These are phyloP conservation scores for Proteles cristata DNA, from an alignment of 2,113 vertebrate genomes.

Conservation along the genomic window DNA sequence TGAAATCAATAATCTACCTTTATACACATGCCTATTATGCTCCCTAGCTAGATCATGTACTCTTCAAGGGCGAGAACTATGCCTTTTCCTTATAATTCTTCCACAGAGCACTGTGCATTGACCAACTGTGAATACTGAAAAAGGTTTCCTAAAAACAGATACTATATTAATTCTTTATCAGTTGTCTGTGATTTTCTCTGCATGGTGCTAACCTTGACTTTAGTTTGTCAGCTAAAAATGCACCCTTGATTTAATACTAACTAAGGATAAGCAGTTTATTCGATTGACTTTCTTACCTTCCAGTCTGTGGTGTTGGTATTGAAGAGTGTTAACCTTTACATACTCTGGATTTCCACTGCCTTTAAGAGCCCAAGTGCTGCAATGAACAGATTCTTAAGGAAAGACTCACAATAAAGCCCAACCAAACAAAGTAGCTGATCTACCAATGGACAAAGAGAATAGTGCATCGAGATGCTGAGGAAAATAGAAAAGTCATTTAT, in stretches of 20 bases:
- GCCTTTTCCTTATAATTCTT: neutral
- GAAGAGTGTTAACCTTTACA: neutral
- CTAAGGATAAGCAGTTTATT: neutral
- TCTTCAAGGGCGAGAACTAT: neutral
- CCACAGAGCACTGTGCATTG: neutral
- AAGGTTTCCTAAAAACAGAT: neutral
- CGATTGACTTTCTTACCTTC: slow-evolving; percentile 14
- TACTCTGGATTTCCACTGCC: neutral
- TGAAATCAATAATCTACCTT: neutral
- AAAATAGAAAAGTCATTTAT: neutral
- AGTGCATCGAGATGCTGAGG: neutral
- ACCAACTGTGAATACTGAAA: neutral
- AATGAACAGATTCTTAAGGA: slow-evolving; percentile 1
- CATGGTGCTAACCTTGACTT: neutral
- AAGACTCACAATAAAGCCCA: slow-evolving; percentile 1
- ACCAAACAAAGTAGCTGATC: neutral
- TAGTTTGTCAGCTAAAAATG: slow-evolving; percentile 26
- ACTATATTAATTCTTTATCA: neutral
- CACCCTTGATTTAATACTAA: slow-evolving; percentile 5
- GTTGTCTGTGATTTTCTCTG: neutral
- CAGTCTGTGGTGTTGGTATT: neutral
- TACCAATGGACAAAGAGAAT: neutral
- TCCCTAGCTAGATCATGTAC: neutral
- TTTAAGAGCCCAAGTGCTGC: neutral
- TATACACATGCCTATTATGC: neutral